phyloP scores from a whole-genome alignment of 2,888 invertebrate genomes.

The Cyaniris semiargus region DNA sequence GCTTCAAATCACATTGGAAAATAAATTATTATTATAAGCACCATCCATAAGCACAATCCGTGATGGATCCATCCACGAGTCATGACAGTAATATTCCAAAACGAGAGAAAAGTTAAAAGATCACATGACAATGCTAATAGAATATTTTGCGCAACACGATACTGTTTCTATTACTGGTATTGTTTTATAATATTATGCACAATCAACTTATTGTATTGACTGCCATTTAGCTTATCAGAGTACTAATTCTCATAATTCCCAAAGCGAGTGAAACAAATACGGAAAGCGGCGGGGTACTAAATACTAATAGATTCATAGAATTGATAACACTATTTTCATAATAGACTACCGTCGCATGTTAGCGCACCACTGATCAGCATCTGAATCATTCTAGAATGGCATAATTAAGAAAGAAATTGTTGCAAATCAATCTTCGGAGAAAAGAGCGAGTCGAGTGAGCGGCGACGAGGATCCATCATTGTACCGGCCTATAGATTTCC shows the following conservation, averaged over 20 bases:
- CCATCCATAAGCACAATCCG: background rate
- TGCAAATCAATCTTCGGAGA: slow-evolving; percentile 8
- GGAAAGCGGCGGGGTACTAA: background rate
- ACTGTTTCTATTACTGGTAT: too few relatives aligned
- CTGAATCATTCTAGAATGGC: background rate
- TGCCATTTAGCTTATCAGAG: slow-evolving; percentile 22
- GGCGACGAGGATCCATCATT: slow-evolving; percentile 11
- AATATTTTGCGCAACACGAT: background rate
- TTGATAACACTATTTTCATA: slow-evolving; percentile 6
- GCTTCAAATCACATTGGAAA: background rate
- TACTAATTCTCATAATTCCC: background rate
- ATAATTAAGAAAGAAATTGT: slow-evolving; percentile 13
- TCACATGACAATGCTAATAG: background rate
- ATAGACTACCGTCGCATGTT: slow-evolving; percentile 3
- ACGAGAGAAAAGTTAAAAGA: background rate
- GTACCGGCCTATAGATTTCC: background rate
- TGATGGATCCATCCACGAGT: background rate
- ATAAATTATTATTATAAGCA: background rate
- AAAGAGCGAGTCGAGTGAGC: background rate
- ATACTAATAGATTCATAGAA: slow-evolving; percentile 1
- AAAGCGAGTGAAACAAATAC: background rate
- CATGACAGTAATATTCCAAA: background rate
- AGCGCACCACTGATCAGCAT: background rate
- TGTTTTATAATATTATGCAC: background rate
- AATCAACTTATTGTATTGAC: slow-evolving; percentile 14